phyloP scores from a whole-genome alignment of 2,113 vertebrate genomes.

The Crotophaga sulcirostris region DNA sequence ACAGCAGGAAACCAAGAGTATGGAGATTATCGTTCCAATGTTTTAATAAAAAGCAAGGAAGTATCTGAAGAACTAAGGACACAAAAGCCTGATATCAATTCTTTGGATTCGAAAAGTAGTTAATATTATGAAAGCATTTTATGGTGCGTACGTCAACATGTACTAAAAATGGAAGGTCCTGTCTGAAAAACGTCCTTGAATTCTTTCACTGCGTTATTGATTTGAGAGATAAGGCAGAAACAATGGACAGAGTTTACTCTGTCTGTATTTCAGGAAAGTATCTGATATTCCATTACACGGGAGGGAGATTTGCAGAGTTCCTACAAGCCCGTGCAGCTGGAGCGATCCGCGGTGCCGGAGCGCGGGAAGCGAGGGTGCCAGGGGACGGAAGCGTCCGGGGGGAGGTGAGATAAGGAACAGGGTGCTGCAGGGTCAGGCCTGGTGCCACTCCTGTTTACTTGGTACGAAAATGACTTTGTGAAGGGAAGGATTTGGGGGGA shows the following conservation, averaged over 20 bases:
- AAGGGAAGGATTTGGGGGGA: background rate
- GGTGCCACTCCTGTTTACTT: background rate
- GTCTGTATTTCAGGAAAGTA: constrained; percentile 26
- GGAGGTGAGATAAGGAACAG: background rate
- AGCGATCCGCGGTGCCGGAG: background rate
- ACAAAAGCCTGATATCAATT: background rate
- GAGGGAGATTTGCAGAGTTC: background rate
- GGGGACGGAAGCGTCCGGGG: background rate
- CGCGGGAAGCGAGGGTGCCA: background rate
- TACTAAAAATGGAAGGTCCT: constrained; percentile 57
- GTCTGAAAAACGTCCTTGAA: constrained; percentile 59
- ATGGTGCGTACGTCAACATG: constrained; percentile 7
- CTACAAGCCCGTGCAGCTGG: fast-evolving
- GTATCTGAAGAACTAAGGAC: constrained; percentile 1
- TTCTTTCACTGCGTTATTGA: constrained; percentile 42
- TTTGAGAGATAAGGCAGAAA: constrained; percentile 49
- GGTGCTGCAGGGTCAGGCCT: background rate
- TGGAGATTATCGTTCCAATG: background rate
- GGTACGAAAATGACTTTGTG: background rate
- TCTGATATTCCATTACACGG: background rate
- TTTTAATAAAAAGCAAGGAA: constrained; percentile 43
- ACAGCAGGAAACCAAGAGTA: constrained; percentile 6
- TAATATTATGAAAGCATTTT: constrained; percentile 3
- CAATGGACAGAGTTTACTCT: constrained; percentile 31
- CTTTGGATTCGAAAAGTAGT: background rate